Base-by-base conservation (phyloP, 2,113 vertebrate species). In the Melospiza melodia region DNA sequence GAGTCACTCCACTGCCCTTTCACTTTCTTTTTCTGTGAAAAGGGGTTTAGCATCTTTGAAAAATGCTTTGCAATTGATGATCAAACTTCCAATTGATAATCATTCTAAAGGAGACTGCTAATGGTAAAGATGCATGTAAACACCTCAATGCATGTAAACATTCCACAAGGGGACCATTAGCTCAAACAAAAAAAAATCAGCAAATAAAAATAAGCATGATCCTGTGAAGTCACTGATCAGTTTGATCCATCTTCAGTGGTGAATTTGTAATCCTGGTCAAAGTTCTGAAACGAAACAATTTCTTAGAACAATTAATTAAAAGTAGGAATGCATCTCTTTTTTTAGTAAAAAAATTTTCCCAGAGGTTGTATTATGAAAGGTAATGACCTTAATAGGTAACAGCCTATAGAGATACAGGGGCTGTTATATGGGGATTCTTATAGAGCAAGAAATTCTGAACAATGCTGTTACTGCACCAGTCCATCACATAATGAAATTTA, bases 21-120 rank as follows among this genome's bases (percentile, higher is more conserved):
- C 84, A 94, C 91, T 95, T 97, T 95, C 84, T 41, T 94, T 95
- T 95, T 95, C 90, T 88, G 27, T 87, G 81, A 95, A 91, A 87
- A 95, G 22, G 44, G 18, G 33, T 74, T 83, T 74, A 87, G 54
- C 49, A 22, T 54, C 67, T 91, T 83, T 83, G 71, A 55, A 85
- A 94, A 83, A 74, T 62, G 67, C 37, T 89, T 94, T 90, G 51
- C 91, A 79, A 88, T 27, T 17, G 46, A 62, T 83, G 58, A 61
- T 51, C 46, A 66, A 97, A 69, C 41, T 44, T 31, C 33, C 76
- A 85, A 30, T 51, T 58, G 41, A 49, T 66, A 85, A 62, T 28
- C 6, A 37, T 54, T 57, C 49, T 43, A 62, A 67, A 63, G 14
- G 55, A 76, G 24, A 52, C 31, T 6, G 24, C 18, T 67, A 27